Conservation (phyloP, 2,797 vertebrate species). For the Cynodonichthys magdalenae region DNA sequence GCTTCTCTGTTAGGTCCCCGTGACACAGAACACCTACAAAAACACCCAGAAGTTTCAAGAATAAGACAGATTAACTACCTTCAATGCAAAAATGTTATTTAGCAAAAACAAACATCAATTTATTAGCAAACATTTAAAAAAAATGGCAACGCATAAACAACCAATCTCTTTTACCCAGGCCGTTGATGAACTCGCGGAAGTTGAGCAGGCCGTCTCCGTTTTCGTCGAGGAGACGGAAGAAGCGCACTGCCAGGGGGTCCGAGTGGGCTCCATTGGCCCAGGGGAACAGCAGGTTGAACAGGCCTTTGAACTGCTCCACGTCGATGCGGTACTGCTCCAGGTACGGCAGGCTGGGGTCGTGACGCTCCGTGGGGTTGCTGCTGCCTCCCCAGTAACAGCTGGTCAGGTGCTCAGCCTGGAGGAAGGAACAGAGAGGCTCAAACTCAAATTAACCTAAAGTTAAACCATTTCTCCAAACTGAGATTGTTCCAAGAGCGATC, state of each 20-base stretch:
- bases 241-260: constrained; percentile 84
- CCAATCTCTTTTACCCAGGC: constrained; percentile 84
- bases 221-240: constrained; percentile 92
- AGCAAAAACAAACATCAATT: too few species aligned
- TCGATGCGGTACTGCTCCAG: constrained; percentile 97
- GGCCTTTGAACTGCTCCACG: constrained; percentile 87
- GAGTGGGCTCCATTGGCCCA: constrained; percentile 88
- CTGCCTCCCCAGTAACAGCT: constrained; percentile 95
- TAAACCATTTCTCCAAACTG: too few species aligned
- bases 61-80: not conserved
- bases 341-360: constrained; percentile 94
- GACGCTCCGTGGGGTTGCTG: constrained; percentile 80
- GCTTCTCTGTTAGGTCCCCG: constrained; percentile 94
- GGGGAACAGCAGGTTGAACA: constrained; percentile 87
- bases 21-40: constrained; percentile 93
- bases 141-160: not conserved
- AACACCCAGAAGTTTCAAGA: not conserved
- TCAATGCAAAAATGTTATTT: too few species aligned
- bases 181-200: constrained; percentile 97
- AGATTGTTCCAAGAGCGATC: too few species aligned
- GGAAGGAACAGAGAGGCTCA: not conserved
- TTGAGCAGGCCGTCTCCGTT: constrained; percentile 95
- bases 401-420: constrained; percentile 91
- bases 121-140: too few species aligned
- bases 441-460: not conserved